phyloP scores from a whole-genome alignment of 2,888 invertebrate species.

The Hyposoter didymator region DNA sequence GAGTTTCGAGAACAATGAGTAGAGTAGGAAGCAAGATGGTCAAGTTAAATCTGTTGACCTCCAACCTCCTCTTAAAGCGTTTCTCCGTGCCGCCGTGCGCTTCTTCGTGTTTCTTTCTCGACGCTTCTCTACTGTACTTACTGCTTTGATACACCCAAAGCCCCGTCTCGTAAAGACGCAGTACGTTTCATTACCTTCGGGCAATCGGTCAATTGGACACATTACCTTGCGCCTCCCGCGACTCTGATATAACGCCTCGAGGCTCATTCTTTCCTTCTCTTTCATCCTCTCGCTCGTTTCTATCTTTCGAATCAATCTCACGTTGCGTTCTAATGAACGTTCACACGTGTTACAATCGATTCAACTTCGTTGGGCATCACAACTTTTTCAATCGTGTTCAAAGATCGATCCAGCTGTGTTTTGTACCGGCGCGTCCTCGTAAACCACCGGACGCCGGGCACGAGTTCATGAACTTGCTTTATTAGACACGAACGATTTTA shows the following conservation, averaged over 20 bases:
- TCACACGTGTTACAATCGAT: conserved; percentile 52
- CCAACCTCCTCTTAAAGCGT: conserved; percentile 43
- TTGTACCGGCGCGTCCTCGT: background rate
- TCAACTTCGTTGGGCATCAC: conserved; percentile 24
- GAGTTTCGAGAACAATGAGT: conserved; percentile 49
- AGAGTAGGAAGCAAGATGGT: conserved; percentile 49
- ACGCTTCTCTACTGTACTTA: conserved; percentile 21
- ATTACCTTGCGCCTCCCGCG: conserved; percentile 30
- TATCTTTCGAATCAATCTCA: conserved; percentile 51
- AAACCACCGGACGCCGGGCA: conserved; percentile 14
- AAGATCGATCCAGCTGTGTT: conserved; percentile 15
- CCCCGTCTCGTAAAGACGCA: conserved; percentile 32
- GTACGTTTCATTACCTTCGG: conserved; percentile 65
- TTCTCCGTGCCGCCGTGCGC: conserved; percentile 37
- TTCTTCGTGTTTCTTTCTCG: conserved; percentile 8
- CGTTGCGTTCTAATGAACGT: conserved; percentile 50
- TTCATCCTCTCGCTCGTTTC: conserved; percentile 19
- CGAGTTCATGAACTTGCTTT: conserved; percentile 47
- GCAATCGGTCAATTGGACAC: conserved; percentile 66
- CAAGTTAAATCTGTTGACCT: conserved; percentile 39
- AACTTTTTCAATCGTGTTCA: conserved; percentile 41
- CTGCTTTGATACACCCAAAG: conserved; percentile 30
- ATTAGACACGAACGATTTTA: conserved; percentile 36
- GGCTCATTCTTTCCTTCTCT: conserved; percentile 22
- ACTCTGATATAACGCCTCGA: conserved; percentile 44